Evolutionary conservation across 2,888 invertebrate species (phyloP).

Genomic region (Drosophila lutescens): DNA sequence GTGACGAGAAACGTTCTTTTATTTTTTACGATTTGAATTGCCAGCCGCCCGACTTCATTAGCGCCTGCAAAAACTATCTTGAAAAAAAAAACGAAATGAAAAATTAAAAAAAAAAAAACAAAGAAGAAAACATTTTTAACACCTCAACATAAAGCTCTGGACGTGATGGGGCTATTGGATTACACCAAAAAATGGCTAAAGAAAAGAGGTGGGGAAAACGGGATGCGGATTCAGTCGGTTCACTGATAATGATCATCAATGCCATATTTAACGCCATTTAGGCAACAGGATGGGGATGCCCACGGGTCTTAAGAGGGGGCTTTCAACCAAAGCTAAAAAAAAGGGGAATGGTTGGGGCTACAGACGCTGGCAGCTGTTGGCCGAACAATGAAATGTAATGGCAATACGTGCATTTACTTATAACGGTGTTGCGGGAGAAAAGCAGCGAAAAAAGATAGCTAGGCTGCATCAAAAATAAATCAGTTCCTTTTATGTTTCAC

Average conservation of each 20-base stretch:
- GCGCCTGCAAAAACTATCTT: slow-evolving; percentile 51
- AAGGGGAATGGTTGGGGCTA: background rate
- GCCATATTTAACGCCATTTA: slow-evolving; percentile 79
- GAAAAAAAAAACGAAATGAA: background rate
- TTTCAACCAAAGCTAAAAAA: background rate
- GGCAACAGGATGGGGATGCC: slow-evolving; percentile 56
- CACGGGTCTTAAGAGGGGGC: background rate
- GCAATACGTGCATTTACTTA: slow-evolving; percentile 75
- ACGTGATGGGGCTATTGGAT: slow-evolving; percentile 74
- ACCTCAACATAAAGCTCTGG: slow-evolving; percentile 53
- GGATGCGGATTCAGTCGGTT: slow-evolving; percentile 33
- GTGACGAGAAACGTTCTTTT: slow-evolving; percentile 57
- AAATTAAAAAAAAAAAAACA: background rate
- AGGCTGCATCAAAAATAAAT: background rate
- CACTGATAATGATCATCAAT: slow-evolving; percentile 72
- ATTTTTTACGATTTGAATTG: slow-evolving; percentile 48
- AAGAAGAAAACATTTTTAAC: slow-evolving; percentile 51
- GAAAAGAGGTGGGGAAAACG: background rate
- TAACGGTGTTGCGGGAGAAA: slow-evolving; percentile 57
- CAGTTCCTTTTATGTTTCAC: background rate
- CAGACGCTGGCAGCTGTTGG: slow-evolving; percentile 27
- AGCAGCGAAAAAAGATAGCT: slow-evolving; percentile 1
- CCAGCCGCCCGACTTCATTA: slow-evolving; percentile 58
- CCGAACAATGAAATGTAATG: slow-evolving; percentile 72
- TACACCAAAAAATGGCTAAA: slow-evolving; percentile 38